Conservation (phyloP, 2,113 vertebrate genomes). For the Nicator chloris region DNA sequence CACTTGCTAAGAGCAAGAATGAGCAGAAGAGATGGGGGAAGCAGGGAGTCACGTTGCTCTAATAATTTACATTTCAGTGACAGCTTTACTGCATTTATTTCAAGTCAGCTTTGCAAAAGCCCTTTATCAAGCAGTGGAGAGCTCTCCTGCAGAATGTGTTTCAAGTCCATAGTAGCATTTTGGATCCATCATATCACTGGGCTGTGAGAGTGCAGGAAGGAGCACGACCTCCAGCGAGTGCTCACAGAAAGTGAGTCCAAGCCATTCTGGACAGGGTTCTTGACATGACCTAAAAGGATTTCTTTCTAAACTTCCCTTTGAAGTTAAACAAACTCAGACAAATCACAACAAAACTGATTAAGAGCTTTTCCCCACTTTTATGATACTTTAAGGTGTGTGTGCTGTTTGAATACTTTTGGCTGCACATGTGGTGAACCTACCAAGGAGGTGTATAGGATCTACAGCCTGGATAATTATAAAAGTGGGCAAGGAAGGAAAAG, state of each 20-base stretch:
- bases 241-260: background rate
- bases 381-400: background rate
- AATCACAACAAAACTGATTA: background rate
- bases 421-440: background rate
- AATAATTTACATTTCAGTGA: conserved; percentile 5
- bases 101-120: conserved; percentile 17
- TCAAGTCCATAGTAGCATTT: background rate
- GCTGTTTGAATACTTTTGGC: background rate
- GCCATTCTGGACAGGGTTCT: background rate
- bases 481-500: background rate
- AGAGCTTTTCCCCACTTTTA: background rate
- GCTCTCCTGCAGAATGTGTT: background rate
- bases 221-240: background rate
- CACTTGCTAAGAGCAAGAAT: background rate
- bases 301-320: background rate
- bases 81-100: conserved; percentile 21
- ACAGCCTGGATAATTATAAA: background rate
- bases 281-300: background rate
- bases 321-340: background rate
- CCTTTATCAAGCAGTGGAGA: background rate
- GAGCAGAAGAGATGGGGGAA: background rate
- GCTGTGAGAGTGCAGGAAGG: fast-evolving
- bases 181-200: fast-evolving
- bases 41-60: background rate
- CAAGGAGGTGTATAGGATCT: background rate